Conservation (phyloP, 1,140 invertebrate genomes). For the Papilio helenus region DNA sequence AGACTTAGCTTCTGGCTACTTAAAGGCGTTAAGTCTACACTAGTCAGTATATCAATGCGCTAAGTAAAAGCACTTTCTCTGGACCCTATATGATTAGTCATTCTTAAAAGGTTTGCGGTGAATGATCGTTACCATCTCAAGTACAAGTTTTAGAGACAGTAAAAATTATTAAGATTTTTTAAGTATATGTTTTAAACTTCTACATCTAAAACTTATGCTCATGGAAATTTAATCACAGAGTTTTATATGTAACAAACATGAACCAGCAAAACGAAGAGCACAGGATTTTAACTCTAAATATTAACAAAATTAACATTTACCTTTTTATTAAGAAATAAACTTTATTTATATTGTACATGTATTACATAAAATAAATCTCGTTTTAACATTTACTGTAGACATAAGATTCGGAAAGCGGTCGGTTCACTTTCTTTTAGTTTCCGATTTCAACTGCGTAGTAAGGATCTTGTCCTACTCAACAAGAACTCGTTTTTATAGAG, state of each 20-base stretch:
- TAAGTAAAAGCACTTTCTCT: slow-evolving; percentile 8
- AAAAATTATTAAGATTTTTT: too few relatives aligned
- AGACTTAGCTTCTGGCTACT: neutral
- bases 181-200: too few relatives aligned
- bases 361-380: slow-evolving; percentile 6
- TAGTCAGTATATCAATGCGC: neutral
- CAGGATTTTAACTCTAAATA: neutral
- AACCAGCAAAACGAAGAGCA: neutral
- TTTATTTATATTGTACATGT: neutral
- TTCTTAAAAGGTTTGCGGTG: neutral
- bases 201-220: too few relatives aligned
- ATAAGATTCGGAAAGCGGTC: slow-evolving; percentile 30
- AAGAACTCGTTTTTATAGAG: slow-evolving; percentile 32
- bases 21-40: neutral
- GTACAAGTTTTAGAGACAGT: neutral
- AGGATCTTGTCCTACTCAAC: slow-evolving; percentile 36
- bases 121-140: neutral
- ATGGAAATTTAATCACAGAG: too few relatives aligned
- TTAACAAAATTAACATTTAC: neutral
- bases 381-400: neutral
- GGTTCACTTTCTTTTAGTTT: slow-evolving; percentile 36
- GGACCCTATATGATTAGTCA: neutral
- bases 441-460: slow-evolving; percentile 35
- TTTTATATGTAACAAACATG: too few relatives aligned
- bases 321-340: neutral